phyloP scores from a whole-genome alignment of 2,113 vertebrate species.

The Enhydra lutris region DNA sequence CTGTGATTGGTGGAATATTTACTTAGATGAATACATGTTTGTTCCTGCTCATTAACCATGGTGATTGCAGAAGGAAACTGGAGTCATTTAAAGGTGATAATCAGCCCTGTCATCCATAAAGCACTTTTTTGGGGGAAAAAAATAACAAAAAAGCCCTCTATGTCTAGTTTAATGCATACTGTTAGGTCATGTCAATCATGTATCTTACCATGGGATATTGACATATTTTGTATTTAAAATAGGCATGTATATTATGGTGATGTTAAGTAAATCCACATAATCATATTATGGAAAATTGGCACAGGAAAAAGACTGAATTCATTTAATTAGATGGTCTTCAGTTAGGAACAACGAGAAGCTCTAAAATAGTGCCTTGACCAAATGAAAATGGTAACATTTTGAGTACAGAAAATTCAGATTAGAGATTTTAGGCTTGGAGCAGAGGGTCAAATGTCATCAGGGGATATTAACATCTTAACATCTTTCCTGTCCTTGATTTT shows the following conservation, averaged over 20 bases:
- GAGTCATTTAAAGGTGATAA: conserved; percentile 5
- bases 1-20: neutral
- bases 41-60: neutral
- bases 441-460: neutral
- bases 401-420: neutral
- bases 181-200: neutral
- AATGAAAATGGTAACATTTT: neutral
- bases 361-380: neutral
- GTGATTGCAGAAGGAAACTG: neutral
- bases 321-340: neutral
- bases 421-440: neutral
- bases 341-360: neutral
- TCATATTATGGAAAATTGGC: neutral
- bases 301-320: neutral
- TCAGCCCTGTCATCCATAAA: neutral
- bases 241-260: neutral
- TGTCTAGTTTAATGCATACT: neutral
- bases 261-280: neutral
- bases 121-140: neutral
- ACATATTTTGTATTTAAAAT: neutral
- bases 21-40: neutral
- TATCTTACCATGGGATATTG: neutral
- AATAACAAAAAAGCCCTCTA: neutral
- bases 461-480: neutral
- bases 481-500: neutral